phyloP scores from a whole-genome alignment of 2,113 vertebrate species.

The Chaetodon auriga region DNA sequence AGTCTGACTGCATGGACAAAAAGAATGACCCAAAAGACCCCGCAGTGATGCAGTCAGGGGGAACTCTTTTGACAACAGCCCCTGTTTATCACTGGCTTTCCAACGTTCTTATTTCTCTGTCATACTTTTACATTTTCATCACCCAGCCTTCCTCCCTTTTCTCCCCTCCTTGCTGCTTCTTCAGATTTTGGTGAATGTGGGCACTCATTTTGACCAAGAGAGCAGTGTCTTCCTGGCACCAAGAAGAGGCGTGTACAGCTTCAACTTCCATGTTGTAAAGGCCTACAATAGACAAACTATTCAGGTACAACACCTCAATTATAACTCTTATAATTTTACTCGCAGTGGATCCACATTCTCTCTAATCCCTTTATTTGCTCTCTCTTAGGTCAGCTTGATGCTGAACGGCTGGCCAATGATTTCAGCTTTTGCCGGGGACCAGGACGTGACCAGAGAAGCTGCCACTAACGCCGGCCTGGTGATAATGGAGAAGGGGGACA shows the following conservation, averaged over 20 bases:
- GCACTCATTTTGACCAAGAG: conserved; percentile 89
- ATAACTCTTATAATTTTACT: neutral
- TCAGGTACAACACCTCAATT: conserved; percentile 79
- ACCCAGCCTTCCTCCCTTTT: neutral
- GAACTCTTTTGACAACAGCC: neutral
- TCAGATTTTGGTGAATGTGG: conserved; percentile 91
- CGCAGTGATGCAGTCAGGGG: neutral
- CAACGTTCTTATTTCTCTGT: neutral
- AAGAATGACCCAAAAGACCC: conserved; percentile 8
- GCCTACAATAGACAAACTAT: conserved; percentile 93
- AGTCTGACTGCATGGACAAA: neutral
- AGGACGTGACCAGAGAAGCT: conserved; percentile 91
- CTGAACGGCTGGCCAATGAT: conserved; percentile 91
- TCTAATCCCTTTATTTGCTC: neutral
- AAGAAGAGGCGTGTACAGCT: conserved; percentile 90
- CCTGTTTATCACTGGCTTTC: neutral
- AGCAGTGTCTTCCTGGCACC: conserved; percentile 90
- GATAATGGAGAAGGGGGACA: conserved; percentile 91
- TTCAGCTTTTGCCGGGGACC: conserved; percentile 91
- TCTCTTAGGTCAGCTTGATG: conserved; percentile 88
- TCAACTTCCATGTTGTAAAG: conserved; percentile 92
- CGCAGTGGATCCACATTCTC: no score
- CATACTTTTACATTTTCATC: neutral
- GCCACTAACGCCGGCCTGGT: conserved; percentile 90
- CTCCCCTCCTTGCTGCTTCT: neutral